phyloP scores from a whole-genome alignment of 2,888 invertebrate genomes.

The Orgyia antiqua region DNA sequence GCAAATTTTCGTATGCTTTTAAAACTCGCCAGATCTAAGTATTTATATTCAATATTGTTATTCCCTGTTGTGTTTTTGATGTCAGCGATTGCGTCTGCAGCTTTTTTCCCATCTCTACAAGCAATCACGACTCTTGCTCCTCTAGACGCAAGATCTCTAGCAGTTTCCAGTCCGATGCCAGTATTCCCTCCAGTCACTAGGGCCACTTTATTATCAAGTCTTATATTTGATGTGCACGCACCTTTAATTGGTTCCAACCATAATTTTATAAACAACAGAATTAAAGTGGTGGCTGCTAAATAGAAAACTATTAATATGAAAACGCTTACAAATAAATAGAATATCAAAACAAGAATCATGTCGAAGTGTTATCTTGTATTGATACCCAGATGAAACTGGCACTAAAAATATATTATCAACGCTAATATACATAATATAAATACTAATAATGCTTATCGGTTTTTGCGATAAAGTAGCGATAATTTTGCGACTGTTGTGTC shows the following conservation, averaged over 20 bases:
- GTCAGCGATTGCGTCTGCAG: conserved; percentile 82
- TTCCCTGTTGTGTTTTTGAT: conserved; percentile 85
- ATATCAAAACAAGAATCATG: too few species aligned
- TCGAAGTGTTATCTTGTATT: not conserved
- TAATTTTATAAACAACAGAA: conserved; percentile 5
- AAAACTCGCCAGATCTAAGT: conserved; percentile 71
- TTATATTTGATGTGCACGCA: conserved; percentile 43
- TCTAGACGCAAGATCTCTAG: conserved; percentile 81
- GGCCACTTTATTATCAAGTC: conserved; percentile 76
- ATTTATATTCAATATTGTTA: conserved; percentile 79
- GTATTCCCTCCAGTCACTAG: conserved; percentile 90
- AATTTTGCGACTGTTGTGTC: too few species aligned
- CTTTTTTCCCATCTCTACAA: conserved; percentile 84
- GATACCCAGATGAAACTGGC: too few species aligned
- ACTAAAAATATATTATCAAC: too few species aligned
- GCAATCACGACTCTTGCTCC: conserved; percentile 86
- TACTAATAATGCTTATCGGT: too few species aligned
- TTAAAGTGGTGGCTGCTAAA: not conserved
- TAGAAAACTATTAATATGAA: not conserved
- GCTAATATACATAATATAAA: too few species aligned
- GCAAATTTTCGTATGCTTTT: conserved; percentile 79
- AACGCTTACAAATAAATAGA: conserved; percentile 2
- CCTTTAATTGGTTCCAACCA: conserved; percentile 21
- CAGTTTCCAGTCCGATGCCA: conserved; percentile 89
- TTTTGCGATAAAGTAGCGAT: too few species aligned